Evolutionary conservation across 1,140 invertebrate genomes (phyloP), one percentile per base, ranked within the genome.

Genomic region (Holotrichia oblita): DNA sequence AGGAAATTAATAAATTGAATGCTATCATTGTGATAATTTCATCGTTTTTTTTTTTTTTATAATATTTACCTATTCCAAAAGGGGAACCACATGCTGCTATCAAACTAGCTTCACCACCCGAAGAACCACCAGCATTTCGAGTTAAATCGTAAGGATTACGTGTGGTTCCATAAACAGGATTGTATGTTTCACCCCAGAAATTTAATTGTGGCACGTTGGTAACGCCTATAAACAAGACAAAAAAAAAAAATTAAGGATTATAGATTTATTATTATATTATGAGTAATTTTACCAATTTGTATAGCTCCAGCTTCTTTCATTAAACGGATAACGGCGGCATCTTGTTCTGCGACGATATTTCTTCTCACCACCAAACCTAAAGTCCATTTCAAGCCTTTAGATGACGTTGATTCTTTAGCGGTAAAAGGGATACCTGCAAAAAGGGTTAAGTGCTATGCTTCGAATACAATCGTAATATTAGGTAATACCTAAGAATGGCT

Each of bases 191-290:
- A 83, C 91, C 92, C 95, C 95, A 97, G 83, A 91, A 89, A 88
- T 91, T 93, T 0, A 98, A 88, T 88, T 99, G 97, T 0, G 97
- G 97, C 44, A 98, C 92, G 88, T 99, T 99, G 14, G 96, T 97
- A 75, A 97, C 93, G 6, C 83, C 84, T 81, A 27, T 8, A 77
- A 55, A 42, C 0, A 12, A 7, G 6, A 12, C 3, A 44, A 76
- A 20, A n/a, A n/a, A 27, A 61, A 34, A n/a, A 1, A 59, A 44
- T 22, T n/a, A 59, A 20, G 3, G 55, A 6, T 59, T 14, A 20
- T n/a, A 8, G 17, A 4, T n/a, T n/a, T 76, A 22, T 73, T 9
- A 24, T 73, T 73, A 6, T 24, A 24, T 22, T 73, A n/a, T n/a
- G n/a, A n/a, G n/a, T n/a, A 12, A n/a, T 41, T 17, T 74, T 41